A percentile compares a stretch with the other conserved stretches of the same genome.
phyloP scores from a whole-genome alignment of 2,888 invertebrate species.

The Ectemnius lituratus region DNA sequence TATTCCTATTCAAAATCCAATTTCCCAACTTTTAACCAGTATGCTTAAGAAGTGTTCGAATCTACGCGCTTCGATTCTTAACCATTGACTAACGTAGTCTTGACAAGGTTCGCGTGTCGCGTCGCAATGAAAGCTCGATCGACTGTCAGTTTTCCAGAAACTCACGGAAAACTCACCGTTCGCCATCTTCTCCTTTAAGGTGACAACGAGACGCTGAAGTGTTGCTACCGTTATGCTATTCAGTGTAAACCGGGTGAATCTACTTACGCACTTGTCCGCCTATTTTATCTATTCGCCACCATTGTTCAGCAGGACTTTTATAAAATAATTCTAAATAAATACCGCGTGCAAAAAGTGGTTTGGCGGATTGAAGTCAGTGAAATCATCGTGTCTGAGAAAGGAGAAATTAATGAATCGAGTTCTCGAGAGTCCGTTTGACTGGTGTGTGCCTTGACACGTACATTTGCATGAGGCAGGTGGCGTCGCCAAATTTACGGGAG shows the following conservation, averaged over 20 bases:
- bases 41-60: too few species aligned
- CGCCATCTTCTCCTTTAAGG: constrained; percentile 44
- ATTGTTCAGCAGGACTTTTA: too few species aligned
- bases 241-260: constrained; percentile 55
- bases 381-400: too few species aligned
- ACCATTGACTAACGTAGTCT: too few species aligned
- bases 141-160: too few species aligned
- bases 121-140: too few species aligned
- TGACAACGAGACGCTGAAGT: constrained; percentile 52
- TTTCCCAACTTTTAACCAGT: not conserved
- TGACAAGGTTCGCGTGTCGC: too few species aligned
- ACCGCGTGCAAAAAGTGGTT: too few species aligned
- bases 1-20: not conserved
- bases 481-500: not conserved
- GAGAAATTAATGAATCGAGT: too few species aligned
- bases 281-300: not conserved
- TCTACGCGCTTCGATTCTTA: too few species aligned
- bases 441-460: not conserved
- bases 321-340: too few species aligned
- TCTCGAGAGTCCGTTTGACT: not conserved
- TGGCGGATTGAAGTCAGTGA: too few species aligned
- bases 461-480: constrained; percentile 3
- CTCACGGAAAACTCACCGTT: not conserved
- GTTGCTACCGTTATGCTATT: constrained; percentile 52
- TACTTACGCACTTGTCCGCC: constrained; percentile 50